Base-by-base conservation (phyloP, 2,888 invertebrate genomes). In the Rotaria magnacalcarata region DNA sequence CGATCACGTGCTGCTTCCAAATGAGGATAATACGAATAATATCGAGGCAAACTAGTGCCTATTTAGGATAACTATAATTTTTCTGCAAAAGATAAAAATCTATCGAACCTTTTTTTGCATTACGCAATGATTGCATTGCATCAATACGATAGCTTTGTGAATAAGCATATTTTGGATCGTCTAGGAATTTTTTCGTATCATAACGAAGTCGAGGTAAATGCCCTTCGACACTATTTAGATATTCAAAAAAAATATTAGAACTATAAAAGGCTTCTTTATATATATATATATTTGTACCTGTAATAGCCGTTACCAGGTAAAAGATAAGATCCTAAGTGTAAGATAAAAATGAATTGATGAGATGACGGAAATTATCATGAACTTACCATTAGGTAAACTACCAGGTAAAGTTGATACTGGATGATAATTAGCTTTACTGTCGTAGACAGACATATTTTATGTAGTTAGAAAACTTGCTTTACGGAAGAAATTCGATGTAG, bases 21-120 rank as follows among this genome's bases (percentile, higher is more conserved):
- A 34, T 67, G 67, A 27, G 67, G 67, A 67, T 67, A 34, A 34
- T 67, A 67, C 14, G 67, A 67, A 67, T 67, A 67, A 67, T 67
- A 67, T 67, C 34, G 27, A 34, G 67, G 67, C 34, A 67, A 67
- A 34, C 67, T 67, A 27, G 67, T 67, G 67, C 67, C 67, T 67
- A 67, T 34, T 16, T 11, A 24, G 10, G 21, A 21, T 21, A 54
- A 21, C 6, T 21, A 54, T 6, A 54, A 21, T 21, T 5, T 19
- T 54, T 19, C 5, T 54, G 3, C 19, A 21, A 24, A 24, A 24
- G 11, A 56, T 24, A 56, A 24, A 54, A 24, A 56, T 21, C 8
- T 14, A 56, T 1, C 1, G 4, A 67, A 67, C 67, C 67, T 41
- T 14, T 34, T 27, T 67, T 67, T 27, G 34, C 67, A 34, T 67